Evolutionary conservation across 2,888 invertebrate genomes (phyloP), one percentile per base, ranked within the genome.

Genomic region (Scaeva pyrastri): DNA sequence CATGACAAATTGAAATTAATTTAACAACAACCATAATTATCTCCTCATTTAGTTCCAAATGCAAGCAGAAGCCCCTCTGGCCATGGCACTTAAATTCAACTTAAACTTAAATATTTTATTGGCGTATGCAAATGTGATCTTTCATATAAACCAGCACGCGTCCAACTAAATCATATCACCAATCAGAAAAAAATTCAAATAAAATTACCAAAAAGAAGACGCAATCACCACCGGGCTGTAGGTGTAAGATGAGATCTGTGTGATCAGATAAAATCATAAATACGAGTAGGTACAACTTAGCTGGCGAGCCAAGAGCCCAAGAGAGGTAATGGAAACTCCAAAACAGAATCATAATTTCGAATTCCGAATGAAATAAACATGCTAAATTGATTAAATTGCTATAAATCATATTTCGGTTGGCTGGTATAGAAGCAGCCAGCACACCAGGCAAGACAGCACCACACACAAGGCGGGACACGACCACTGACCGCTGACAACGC

Each of bases 331-430:
- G 73, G 72, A 85, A 80, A 81, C 85, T 76, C 76, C 75, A 66
- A 73, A 77, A 73, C 73, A 62, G 62, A 86, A 73, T 86, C 81
- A 86, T 81, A 86, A 86, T 73, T 86, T 86, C 70, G 81, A 81
- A 81, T 86, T 70, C 68, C 83, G 66, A 77, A 80, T 82, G 70
- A 83, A 64, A 78, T 89, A 90, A 90, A 91, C 90, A 90, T 91
- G 90, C 91, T 90, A 91, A 91, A 91, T 91, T 91, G 90, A 91
- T 91, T 90, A 90, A 91, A 91, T 90, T 89, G 89, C 91, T 90
- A 91, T 91, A 91, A 92, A 92, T 91, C 91, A 92, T 92, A 91
- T 77, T 86, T 85, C 48, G 72, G 80, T 55, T 79, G 52, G 58
- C 21, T 41, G 31, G 26, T 56, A 12, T 60, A n/a, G 70, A 43